Evolutionary conservation across 2,797 vertebrate species (phyloP), one percentile per base, ranked within the genome.

Genomic region (Borostomias antarcticus): DNA sequence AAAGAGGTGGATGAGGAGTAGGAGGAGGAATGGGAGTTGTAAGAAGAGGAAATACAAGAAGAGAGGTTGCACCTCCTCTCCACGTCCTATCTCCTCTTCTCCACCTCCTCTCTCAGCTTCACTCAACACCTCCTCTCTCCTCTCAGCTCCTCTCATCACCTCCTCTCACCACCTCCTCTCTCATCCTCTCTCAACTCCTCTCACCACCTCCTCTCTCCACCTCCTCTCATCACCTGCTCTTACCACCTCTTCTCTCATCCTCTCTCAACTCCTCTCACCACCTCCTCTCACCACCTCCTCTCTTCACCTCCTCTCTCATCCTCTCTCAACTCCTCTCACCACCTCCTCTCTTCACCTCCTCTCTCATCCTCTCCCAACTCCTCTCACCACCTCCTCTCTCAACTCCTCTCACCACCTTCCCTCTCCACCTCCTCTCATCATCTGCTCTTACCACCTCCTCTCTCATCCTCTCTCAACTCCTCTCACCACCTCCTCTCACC

Each of bases 401-500:
- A n/a, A n/a, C n/a, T n/a, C n/a, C n/a, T n/a, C n/a, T n/a, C n/a
- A n/a, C n/a, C n/a, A n/a, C 17, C 33, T 51, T 59, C 35, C 69
- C 53, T 29, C 23, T 50, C 58, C 30, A n/a, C 58, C 59, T n/a
- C 29, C 45, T 57, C 54, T 35, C n/a, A 26, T 62, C 11, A 23
- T 45, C 43, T 45, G 7, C 43, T 45, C 40, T 43, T 43, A 11
- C 11, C 40, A 43, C 17, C 5, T n/a, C 3, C 19, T 35, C 17
- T 17, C 32, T 62, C 21, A 37, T n/a, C n/a, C n/a, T 26, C 19
- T 26, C 40, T 29, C 32, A 10, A 25, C 32, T n/a, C 50, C 58
- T 25, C 64, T 50, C 50, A 50, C 30, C 52, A 50, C 52, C 51
- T 47, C 58, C 64, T 58, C 37, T 23, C 9, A 40, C 28, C 62